Evolutionary conservation across 2,113 vertebrate species (phyloP).

Genomic region (Mormyrus iriodes): DNA sequence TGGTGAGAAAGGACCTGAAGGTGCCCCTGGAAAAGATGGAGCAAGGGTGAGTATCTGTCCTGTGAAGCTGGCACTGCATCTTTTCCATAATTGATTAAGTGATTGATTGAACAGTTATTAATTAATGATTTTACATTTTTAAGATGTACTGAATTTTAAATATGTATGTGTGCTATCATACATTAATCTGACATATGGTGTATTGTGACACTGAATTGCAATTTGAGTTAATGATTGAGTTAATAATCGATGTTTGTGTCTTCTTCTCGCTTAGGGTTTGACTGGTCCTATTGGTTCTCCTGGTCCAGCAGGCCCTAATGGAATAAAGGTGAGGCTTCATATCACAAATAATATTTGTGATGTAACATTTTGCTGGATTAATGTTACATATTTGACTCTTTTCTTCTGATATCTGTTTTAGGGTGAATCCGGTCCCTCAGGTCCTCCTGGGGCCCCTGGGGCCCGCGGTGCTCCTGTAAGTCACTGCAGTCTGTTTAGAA

Average conservation of each 20-base stretch:
- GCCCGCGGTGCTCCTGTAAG: slow-evolving; percentile 88
- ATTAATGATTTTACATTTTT: background rate
- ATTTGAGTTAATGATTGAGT: background rate
- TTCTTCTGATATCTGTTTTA: slow-evolving; percentile 36
- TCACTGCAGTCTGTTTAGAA: slow-evolving; percentile 10
- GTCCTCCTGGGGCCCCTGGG: slow-evolving; percentile 72
- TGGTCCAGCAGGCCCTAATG: slow-evolving; percentile 83
- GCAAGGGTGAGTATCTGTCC: slow-evolving; percentile 68
- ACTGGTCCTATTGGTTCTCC: slow-evolving; percentile 91
- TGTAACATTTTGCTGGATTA: background rate
- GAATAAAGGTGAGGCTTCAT: slow-evolving; percentile 76
- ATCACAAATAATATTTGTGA: background rate
- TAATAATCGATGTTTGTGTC: background rate
- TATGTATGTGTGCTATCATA: background rate
- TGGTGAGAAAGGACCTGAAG: slow-evolving; percentile 89
- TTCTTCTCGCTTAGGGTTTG: slow-evolving; percentile 68
- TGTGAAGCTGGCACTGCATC: background rate
- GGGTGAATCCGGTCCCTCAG: slow-evolving; percentile 83
- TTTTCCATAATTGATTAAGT: background rate
- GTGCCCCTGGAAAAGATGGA: slow-evolving; percentile 89
- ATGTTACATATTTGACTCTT: background rate
- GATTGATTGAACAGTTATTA: background rate
- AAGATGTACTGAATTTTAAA: background rate
- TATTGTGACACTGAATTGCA: background rate
- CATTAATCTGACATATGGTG: background rate